Conservation (phyloP, 2,888 invertebrate species). For the Lordiphosa andalusiaca region DNA sequence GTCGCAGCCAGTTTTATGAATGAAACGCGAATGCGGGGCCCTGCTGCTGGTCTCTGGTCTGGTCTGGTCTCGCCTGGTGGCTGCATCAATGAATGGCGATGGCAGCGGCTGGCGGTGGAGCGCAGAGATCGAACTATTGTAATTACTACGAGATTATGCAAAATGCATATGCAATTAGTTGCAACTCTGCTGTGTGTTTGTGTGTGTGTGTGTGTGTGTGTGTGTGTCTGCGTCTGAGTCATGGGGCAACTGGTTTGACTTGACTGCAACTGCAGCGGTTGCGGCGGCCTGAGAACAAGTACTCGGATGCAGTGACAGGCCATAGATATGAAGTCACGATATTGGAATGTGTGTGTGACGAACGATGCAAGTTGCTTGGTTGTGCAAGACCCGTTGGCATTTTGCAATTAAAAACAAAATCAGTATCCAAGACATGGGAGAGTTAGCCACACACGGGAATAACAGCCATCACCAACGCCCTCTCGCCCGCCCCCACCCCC, state of each 20-base stretch:
- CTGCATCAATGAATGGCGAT: constrained; percentile 33
- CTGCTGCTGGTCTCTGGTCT: constrained; percentile 8
- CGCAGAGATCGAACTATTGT: constrained; percentile 64
- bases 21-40: constrained; percentile 31
- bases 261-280: constrained; percentile 38
- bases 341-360: constrained; percentile 61
- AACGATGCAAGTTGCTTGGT: constrained; percentile 2
- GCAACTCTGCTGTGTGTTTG: constrained; percentile 13
- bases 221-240: constrained; percentile 45
- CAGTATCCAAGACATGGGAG: constrained; percentile 2
- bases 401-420: constrained; percentile 44
- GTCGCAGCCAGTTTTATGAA: constrained; percentile 34
- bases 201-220: not conserved
- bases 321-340: constrained; percentile 60
- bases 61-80: constrained; percentile 4
- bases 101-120: constrained; percentile 48
- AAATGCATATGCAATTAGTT: constrained; percentile 57
- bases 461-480: no score
- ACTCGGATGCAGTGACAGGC: constrained; percentile 29
- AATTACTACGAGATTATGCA: constrained; percentile 71
- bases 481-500: no score
- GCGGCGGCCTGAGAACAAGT: constrained; percentile 38
- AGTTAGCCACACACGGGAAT: constrained; percentile 2
- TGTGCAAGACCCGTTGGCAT: constrained; percentile 54
- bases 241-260: constrained; percentile 68